Percentiles rank a stretch among this genome's conserved stretches.
Evolutionary conservation across 92 coral and sea anemone species (phyloP).

Genomic region (Metridium senile): DNA sequence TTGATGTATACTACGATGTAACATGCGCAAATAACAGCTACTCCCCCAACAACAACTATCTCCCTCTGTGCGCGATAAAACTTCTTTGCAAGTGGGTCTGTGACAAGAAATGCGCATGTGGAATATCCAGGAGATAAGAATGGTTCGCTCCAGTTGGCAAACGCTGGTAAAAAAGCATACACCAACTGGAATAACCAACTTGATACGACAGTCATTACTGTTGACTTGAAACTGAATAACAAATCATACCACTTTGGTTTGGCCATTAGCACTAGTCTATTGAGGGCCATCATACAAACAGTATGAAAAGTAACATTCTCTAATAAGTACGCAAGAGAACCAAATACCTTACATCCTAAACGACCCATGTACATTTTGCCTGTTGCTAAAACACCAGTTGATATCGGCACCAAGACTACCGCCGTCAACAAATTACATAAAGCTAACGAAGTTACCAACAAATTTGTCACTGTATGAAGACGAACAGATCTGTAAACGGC

Average conservation of each 20-base stretch:
- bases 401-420: constrained; percentile 27
- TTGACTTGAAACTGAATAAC: constrained; percentile 35
- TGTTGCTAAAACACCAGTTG: constrained; percentile 37
- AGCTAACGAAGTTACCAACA: constrained; percentile 20
- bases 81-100: constrained; percentile 22
- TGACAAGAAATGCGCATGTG: constrained; percentile 22
- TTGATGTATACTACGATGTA: constrained; percentile 27
- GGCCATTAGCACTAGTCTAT: constrained; percentile 12
- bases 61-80: constrained; percentile 38
- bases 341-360: constrained; percentile 26
- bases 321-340: constrained; percentile 15
- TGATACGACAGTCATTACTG: constrained; percentile 23
- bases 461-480: constrained; percentile 5
- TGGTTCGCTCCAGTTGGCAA: constrained; percentile 32
- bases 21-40: constrained; percentile 11
- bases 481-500: constrained; percentile 7
- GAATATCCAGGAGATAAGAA: constrained; percentile 30
- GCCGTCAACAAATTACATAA: constrained; percentile 24
- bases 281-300: constrained; percentile 25
- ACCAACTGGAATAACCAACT: constrained; percentile 38
- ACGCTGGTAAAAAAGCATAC: constrained; percentile 25
- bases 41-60: constrained; percentile 13
- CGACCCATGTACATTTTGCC: constrained; percentile 35
- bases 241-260: constrained; percentile 27
- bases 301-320: constrained; percentile 28